These are phyloP conservation scores for Melanerpes formicivorus DNA, from an alignment of 2,113 vertebrate species.

Conservation along the genomic window DNA sequence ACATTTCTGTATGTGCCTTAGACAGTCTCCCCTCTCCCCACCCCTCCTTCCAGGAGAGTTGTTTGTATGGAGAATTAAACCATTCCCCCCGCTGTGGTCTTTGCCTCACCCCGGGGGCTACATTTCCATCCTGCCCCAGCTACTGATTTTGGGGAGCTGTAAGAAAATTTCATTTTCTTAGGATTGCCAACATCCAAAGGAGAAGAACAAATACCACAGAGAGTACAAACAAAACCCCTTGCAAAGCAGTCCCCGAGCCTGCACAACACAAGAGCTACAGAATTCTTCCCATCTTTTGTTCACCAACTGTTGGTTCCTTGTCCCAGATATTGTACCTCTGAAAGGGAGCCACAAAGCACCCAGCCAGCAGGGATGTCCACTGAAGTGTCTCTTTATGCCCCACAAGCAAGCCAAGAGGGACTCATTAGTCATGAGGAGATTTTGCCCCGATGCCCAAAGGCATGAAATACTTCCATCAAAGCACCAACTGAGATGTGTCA, in stretches of 20 bases:
- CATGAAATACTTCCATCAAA: slow-evolving; percentile 68
- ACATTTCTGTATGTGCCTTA: background rate
- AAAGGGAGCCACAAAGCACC: slow-evolving; percentile 1
- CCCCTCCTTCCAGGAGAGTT: background rate
- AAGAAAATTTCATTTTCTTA: background rate
- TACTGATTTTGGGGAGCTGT: background rate
- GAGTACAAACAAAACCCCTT: background rate
- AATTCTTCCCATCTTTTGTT: slow-evolving; percentile 34
- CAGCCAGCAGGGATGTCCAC: background rate
- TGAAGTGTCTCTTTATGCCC: slow-evolving; percentile 15
- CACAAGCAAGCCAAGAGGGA: slow-evolving; percentile 18
- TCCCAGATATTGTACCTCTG: background rate
- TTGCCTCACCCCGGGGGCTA: background rate
- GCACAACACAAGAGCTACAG: background rate
- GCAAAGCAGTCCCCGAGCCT: background rate
- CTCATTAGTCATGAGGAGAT: slow-evolving; percentile 64
- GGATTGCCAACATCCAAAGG: background rate
- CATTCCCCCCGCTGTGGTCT: background rate
- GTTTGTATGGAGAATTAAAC: background rate
- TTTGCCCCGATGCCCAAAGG: slow-evolving; percentile 36
- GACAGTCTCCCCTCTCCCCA: background rate
- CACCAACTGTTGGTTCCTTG: slow-evolving; percentile 16
- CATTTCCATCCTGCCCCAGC: background rate
- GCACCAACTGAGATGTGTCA: slow-evolving; percentile 51
- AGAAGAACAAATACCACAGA: background rate